These are phyloP conservation scores for Heliconius aoede DNA, from an alignment of 2,888 invertebrate genomes.

Conservation along the genomic window DNA sequence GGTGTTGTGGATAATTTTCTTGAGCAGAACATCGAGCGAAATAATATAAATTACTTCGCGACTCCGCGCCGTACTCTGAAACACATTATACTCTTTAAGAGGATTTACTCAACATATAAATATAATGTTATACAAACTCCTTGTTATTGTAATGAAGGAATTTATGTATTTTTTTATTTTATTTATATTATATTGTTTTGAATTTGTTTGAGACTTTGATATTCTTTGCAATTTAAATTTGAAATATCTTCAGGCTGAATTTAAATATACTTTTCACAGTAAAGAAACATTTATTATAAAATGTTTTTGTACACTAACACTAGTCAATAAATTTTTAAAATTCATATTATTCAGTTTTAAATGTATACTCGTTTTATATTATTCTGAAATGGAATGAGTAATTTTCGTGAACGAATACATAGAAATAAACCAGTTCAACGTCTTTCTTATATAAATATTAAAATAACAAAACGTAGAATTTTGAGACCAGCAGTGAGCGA, in stretches of 20 bases:
- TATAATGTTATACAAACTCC: constrained; percentile 2
- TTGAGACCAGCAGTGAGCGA: too few species aligned
- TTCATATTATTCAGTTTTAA: neutral
- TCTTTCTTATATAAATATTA: neutral
- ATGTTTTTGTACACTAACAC: neutral
- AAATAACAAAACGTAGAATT: neutral
- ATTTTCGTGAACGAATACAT: neutral
- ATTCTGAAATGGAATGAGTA: neutral
- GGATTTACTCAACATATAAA: constrained; percentile 19
- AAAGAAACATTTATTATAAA: neutral
- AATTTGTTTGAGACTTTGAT: neutral
- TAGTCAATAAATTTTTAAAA: neutral
- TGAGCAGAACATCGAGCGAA: constrained; percentile 38
- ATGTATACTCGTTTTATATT: neutral
- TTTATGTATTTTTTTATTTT: constrained; percentile 11
- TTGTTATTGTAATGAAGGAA: constrained; percentile 18
- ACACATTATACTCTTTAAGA: constrained; percentile 36
- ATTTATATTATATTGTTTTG: neutral
- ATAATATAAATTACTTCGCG: constrained; percentile 37
- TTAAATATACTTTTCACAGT: neutral
- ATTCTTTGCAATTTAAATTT: constrained; percentile 7
- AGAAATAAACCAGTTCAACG: neutral
- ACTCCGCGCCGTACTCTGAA: constrained; percentile 25
- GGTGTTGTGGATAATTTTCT: constrained; percentile 34
- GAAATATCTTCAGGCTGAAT: neutral